These are phyloP conservation scores for Hirundo rustica DNA, from an alignment of 2,797 vertebrate species.

Conservation along the genomic window DNA sequence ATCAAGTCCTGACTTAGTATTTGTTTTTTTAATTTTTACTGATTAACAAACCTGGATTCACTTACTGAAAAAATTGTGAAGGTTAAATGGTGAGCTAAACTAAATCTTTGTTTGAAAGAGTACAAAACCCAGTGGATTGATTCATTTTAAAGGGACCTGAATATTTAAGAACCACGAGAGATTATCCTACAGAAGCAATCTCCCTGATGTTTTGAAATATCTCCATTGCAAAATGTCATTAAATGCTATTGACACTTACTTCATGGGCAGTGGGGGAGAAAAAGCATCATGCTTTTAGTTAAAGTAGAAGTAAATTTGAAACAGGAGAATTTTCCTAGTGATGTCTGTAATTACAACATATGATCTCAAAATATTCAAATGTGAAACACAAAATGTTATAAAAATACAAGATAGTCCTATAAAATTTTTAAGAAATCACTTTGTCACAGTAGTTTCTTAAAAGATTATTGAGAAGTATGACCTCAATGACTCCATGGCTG, in stretches of 20 bases:
- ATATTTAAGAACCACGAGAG: neutral
- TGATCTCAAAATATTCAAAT: neutral
- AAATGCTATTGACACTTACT: neutral
- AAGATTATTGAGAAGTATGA: neutral
- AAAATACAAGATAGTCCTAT: neutral
- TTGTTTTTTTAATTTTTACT: neutral
- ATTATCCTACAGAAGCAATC: neutral
- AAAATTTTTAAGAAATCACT: neutral
- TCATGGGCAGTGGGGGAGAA: fast-evolving
- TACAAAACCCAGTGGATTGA: neutral
- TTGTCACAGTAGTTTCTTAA: neutral
- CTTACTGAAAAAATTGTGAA: neutral
- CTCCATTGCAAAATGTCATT: neutral
- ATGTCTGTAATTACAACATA: neutral
- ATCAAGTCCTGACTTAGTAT: neutral
- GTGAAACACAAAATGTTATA: neutral
- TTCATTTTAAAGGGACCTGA: neutral
- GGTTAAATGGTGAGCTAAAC: neutral
- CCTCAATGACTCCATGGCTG: neutral
- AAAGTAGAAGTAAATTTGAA: neutral
- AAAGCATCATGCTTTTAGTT: neutral
- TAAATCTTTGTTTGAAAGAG: neutral
- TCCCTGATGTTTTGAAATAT: neutral
- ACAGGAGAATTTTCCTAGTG: neutral
- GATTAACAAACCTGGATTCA: neutral